Evolutionary conservation across 2,888 invertebrate species (phyloP), one percentile per base, ranked within the genome.

Genomic region (Nycteola revayana): DNA sequence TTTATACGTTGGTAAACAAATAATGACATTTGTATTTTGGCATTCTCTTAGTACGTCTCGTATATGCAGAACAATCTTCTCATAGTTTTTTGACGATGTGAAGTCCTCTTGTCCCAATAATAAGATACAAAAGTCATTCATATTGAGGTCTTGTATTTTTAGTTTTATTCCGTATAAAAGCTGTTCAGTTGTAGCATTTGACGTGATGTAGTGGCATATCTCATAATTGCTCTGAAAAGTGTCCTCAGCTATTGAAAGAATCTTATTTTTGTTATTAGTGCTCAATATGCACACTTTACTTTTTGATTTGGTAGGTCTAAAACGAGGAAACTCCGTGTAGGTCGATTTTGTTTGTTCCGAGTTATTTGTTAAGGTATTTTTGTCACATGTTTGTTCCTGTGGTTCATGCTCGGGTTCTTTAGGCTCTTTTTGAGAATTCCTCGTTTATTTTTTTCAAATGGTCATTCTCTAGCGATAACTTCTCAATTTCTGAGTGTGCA

Each of bases 1-100:
- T 20, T 32, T 32, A 32, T 20, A 32, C 7, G 32, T 32, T 4
- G 32, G 25, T 21, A 32, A 9, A 1, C 25, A 11, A 3, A 26
- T 26, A 20, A 32, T 32, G 9, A 32, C 25, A n/a, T 32, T 32
- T 3, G 32, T 32, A 8, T 32, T 20, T 1, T 21, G 21, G 9
- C 9, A 9, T 7, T 6, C 4, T 6, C 7, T 9, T 31, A 31
- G n/a, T 5, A 10, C 9, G 8, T 8, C 1, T 18, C 26, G 7
- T 1, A 32, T 26, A 11, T 21, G 7, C 7, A 20, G 22, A 7
- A 32, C 10, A 1, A 31, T 2, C 3, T 24, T 25, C 5, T 2
- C 7, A 10, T 32, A 32, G 9, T 32, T 22, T 7, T 27, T 11
- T 14, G 32, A 9, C 9, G 8, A 7, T 26, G 7, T 32, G 10